Base-by-base conservation (phyloP, 1,140 invertebrate species). In the Chymomyza costata region DNA sequence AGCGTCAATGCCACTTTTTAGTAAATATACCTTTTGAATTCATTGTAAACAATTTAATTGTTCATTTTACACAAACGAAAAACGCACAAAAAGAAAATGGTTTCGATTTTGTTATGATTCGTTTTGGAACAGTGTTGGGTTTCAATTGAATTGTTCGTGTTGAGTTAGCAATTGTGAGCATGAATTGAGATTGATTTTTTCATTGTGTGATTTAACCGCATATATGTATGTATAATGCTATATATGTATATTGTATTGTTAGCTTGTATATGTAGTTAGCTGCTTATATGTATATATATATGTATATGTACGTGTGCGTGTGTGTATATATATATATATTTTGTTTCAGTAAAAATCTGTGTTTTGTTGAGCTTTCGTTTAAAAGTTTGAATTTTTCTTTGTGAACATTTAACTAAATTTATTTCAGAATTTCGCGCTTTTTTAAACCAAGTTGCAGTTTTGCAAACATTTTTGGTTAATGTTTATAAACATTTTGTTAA, bases 351-450 rank as follows among this genome's bases (percentile, higher is more conserved):
- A 80, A 71, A 71, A 80, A 51, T 73, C 59, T 73, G 61, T 64
- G 49, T 25, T 25, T 25, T 25, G 3, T 25, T 3, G 21, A 25
- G 21, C 3, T 25, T 25, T 25, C 30, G 35, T 19, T 71, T 71
- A 71, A 71, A 70, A 71, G 62, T 74, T 61, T 48, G 49, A 65
- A n/a, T 65, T 57, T 63, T 58, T 53, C 30, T 52, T 69, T 48
- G 30, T 40, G 66, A 56, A 76, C 71, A 66, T 71, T 66, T 45
- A 78, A 76, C 58, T 76, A 76, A 76, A 71, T 71, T 71, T 78
- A 76, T 66, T 78, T 78, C 71, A 78, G 71, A 78, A 78, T 78
- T 80, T 78, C 55, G 67, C 71, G 71, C 71, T 78, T 78, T 39
- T 30, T 47, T 59, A 56, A 49, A 64, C 73, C 59, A 57, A 60